phyloP scores from a whole-genome alignment of 2,888 invertebrate genomes.

The Tholera decimalis region DNA sequence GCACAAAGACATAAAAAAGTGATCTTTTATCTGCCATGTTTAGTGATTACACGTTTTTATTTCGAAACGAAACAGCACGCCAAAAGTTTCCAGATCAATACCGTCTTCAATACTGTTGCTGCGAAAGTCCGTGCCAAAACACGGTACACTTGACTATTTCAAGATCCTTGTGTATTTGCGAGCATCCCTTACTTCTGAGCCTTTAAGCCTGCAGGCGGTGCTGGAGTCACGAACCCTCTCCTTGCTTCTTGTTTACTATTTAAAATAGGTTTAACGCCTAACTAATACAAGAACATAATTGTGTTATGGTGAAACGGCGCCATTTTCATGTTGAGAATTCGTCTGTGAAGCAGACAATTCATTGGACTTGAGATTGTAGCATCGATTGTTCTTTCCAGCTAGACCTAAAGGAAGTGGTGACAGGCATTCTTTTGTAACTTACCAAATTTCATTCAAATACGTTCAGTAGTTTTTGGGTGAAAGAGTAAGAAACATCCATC shows the following conservation, averaged over 20 bases:
- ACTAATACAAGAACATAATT: slow-evolving; percentile 44
- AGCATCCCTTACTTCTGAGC: slow-evolving; percentile 42
- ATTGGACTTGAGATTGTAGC: no score
- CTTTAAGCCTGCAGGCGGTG: slow-evolving; percentile 49
- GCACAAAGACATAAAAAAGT: no score
- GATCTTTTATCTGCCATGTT: no score
- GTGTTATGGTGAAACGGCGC: slow-evolving; percentile 14
- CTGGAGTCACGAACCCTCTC: slow-evolving; percentile 49
- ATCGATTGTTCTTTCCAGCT: no score
- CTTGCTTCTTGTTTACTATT: slow-evolving; percentile 58
- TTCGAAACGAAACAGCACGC: not conserved
- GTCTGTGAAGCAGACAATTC: not conserved
- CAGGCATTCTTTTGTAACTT: not conserved
- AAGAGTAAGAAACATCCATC: no score
- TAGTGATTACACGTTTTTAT: not conserved
- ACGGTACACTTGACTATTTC: slow-evolving; percentile 46
- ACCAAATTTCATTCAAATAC: no score
- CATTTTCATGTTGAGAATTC: not conserved
- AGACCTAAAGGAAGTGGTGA: no score
- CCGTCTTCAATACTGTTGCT: not conserved
- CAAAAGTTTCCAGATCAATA: slow-evolving; percentile 28
- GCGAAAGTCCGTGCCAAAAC: slow-evolving; percentile 46
- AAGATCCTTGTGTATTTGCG: slow-evolving; percentile 52
- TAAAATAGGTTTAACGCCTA: slow-evolving; percentile 55
- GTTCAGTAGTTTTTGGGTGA: no score